Conservation (phyloP, 2,113 vertebrate genomes). For the Dinomys branickii region DNA sequence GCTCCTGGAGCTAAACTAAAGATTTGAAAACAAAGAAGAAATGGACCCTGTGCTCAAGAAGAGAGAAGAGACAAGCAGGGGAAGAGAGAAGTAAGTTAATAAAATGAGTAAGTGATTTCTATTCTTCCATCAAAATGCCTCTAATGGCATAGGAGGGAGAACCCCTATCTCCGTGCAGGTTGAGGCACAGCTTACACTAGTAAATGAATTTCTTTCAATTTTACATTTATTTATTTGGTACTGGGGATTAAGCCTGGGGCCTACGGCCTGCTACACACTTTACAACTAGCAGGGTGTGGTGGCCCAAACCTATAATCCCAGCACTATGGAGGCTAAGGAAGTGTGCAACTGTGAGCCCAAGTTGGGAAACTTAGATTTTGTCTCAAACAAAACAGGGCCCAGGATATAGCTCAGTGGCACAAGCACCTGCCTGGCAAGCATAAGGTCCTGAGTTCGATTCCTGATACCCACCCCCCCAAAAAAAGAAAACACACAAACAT, state of each 20-base stretch:
- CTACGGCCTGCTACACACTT: neutral
- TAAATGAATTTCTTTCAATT: neutral
- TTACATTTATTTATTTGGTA: neutral
- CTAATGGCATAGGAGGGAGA: neutral
- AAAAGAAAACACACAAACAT: neutral
- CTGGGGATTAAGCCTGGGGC: neutral
- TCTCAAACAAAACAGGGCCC: neutral
- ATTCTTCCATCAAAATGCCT: neutral
- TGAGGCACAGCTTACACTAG: neutral
- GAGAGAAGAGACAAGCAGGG: neutral
- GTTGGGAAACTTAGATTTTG: neutral
- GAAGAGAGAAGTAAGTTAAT: slow-evolving; percentile 1
- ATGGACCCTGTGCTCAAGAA: neutral
- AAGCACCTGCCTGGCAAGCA: too few species aligned
- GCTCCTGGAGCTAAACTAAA: neutral
- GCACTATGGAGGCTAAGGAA: neutral
- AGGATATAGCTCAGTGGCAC: too few species aligned
- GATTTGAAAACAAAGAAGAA: slow-evolving; percentile 18
- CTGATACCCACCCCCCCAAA: too few species aligned
- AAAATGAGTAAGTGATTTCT: neutral
- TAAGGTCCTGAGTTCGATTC: too few species aligned
- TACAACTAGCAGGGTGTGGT: neutral
- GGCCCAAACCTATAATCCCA: neutral
- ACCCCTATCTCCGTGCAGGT: neutral
- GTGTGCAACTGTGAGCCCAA: neutral